A percentile compares a stretch with the other conserved stretches of the same genome.
Conservation (phyloP, 2,888 invertebrate species). For the Sphaerophoria taeniata region DNA sequence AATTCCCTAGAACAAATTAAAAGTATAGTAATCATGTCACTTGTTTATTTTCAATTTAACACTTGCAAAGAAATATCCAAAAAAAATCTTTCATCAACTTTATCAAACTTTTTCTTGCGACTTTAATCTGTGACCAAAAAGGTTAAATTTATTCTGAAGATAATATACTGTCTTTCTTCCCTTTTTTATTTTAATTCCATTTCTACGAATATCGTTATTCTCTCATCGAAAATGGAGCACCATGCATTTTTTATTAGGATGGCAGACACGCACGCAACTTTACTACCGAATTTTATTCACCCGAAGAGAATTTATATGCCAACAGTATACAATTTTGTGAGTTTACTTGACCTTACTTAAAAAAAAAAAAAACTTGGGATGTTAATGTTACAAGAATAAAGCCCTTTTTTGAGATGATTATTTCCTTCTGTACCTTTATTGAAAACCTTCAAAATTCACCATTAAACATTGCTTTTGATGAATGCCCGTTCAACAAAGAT, state of each 20-base stretch:
- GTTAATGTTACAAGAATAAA: neutral
- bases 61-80: neutral
- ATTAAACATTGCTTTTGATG: no score
- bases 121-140: neutral
- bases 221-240: neutral
- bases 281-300: neutral
- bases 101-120: neutral
- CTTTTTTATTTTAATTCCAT: neutral
- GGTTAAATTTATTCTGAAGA: neutral
- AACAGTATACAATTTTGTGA: neutral
- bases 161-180: neutral
- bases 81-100: neutral
- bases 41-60: no score
- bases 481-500: no score
- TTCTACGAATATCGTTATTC: neutral
- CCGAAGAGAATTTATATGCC: neutral
- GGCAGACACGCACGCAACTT: neutral
- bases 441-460: no score
- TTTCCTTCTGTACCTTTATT: no score
- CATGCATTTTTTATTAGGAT: constrained; percentile 1
- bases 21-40: no score
- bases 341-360: neutral
- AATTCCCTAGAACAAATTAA: no score
- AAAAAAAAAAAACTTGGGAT: neutral
- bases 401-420: no score